A percentile compares a stretch with the other conserved stretches of the same genome.
Conservation (phyloP, 2,113 vertebrate species). For the Anser brachyrhynchus region DNA sequence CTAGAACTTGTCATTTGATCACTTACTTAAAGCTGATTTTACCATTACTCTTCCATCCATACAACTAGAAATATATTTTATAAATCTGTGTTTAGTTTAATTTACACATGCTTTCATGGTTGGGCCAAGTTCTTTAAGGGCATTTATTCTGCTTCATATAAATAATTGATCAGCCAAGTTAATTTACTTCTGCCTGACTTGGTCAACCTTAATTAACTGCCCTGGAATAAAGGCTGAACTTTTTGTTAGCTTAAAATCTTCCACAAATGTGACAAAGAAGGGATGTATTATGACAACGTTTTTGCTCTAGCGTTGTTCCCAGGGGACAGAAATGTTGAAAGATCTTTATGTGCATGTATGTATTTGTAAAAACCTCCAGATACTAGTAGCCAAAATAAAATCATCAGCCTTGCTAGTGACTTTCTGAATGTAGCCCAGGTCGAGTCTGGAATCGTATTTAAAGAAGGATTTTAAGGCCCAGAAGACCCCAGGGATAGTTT, state of each 20-base stretch:
- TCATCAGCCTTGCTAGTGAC: background rate
- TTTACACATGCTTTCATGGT: constrained; percentile 87
- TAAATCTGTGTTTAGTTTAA: constrained; percentile 87
- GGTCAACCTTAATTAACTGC: constrained; percentile 95
- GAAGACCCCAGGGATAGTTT: background rate
- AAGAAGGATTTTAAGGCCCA: background rate
- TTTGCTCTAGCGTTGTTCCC: constrained; percentile 53
- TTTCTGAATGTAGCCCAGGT: background rate
- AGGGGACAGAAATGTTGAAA: constrained; percentile 60
- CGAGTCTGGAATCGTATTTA: background rate
- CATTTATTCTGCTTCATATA: constrained; percentile 97
- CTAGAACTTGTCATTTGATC: background rate
- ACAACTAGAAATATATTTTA: constrained; percentile 78
- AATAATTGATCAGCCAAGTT: constrained; percentile 98
- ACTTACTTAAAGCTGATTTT: constrained; percentile 65
- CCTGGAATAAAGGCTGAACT: constrained; percentile 82
- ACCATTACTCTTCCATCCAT: constrained; percentile 53
- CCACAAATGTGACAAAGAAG: constrained; percentile 61
- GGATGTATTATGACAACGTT: constrained; percentile 60
- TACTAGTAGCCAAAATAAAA: constrained; percentile 22
- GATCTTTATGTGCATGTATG: constrained; percentile 45
- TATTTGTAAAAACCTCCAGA: constrained; percentile 59
- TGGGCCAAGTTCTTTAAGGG: constrained; percentile 90
- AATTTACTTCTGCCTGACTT: constrained; percentile 96
- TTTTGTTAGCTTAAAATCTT: constrained; percentile 81